Base-by-base conservation (phyloP, 2,888 invertebrate genomes). In the Boloria selene region DNA sequence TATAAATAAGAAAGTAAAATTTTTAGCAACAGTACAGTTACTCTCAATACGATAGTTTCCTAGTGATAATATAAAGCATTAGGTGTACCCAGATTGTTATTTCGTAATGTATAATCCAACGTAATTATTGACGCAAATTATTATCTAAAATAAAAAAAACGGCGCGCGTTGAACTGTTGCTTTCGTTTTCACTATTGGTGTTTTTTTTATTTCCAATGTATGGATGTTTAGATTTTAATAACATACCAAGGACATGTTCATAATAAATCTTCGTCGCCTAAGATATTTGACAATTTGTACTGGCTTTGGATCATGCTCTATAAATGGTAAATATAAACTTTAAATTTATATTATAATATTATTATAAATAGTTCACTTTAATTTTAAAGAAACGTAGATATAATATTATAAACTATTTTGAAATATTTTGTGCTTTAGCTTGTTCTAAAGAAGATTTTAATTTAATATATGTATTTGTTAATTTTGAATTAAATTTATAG, bases 221-320 rank as follows among this genome's bases (percentile, higher is more conserved):
- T 82, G 83, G 79, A 84, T 84, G 81, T 80, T 77, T 80, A 76
- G 75, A 79, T 83, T 85, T 81, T 77, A 80, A 82, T 77, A 83
- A 77, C 83, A 84, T 82, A 77, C 85, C 87, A 90, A 90, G 91
- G 91, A 91, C 90, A 92, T 92, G 91, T 89, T 81, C 89, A 88
- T 88, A 86, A 77, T 84, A 90, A 90, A 86, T 84, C 82, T 83
- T 84, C 83, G 82, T 77, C 81, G 80, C 82, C 85, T 81, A 82
- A 81, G 82, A 84, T 81, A 82, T 85, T 90, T 88, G 85, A 85
- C 85, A 84, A 82, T 82, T 85, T 82, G 84, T 82, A 76, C 84
- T 79, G 79, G 79, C 82, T 83, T 83, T 81, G 81, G 83, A 87
- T 85, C 86, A 88, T 88, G 90, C 81, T 84, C 78, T 85, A 77